A percentile compares a stretch with the other conserved stretches of the same genome.
Conservation (phyloP, 2,113 vertebrate species). For the Callorhinus ursinus region DNA sequence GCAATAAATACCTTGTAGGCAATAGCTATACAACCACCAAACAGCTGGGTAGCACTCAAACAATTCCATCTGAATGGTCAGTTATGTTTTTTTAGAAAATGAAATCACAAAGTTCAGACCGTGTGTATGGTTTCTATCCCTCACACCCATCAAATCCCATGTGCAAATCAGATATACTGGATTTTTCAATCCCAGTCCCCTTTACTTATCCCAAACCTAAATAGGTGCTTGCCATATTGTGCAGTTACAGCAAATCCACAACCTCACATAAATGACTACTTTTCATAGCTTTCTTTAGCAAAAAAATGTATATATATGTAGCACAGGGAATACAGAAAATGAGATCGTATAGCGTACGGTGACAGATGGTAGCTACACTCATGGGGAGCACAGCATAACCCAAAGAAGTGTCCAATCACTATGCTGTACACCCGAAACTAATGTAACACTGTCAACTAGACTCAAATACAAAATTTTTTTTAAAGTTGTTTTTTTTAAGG, state of each 20-base stretch:
- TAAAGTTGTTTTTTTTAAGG: no score
- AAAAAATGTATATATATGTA: not conserved
- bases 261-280: not conserved
- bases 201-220: not conserved
- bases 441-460: not conserved
- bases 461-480: not conserved
- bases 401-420: not conserved
- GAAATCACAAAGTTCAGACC: not conserved
- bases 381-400: not conserved
- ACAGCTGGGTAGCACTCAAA: not conserved
- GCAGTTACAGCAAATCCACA: not conserved
- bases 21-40: not conserved
- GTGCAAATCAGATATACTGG: not conserved
- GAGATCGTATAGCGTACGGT: not conserved
- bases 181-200: not conserved
- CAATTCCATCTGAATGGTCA: not conserved
- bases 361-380: not conserved
- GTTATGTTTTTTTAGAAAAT: not conserved
- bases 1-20: not conserved
- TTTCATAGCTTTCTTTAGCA: not conserved
- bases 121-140: not conserved
- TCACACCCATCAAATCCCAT: not conserved
- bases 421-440: not conserved
- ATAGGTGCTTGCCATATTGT: not conserved
- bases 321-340: not conserved